A percentile compares a stretch with the other conserved stretches of the same genome.
phyloP scores from a whole-genome alignment of 53 echinoderm and acorn worm species.

The Antedon mediterranea region DNA sequence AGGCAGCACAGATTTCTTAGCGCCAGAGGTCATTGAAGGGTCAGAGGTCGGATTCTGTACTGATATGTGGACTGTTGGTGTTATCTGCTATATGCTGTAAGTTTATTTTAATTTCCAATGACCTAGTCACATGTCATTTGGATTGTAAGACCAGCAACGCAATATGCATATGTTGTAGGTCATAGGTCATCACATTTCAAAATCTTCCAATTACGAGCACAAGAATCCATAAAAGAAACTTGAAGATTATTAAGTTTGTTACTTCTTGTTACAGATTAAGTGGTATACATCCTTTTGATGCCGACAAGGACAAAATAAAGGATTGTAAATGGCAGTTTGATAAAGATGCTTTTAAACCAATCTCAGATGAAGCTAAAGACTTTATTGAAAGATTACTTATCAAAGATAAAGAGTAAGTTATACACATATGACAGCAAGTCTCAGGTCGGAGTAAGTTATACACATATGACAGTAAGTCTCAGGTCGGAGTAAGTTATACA shows the following conservation, averaged over 20 bases:
- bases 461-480: no score
- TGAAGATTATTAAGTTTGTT: no score
- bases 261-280: constrained; percentile 71
- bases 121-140: no score
- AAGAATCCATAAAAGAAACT: no score
- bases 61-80: constrained; percentile 98
- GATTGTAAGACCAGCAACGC: no score
- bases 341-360: constrained; percentile 75
- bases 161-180: no score
- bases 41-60: constrained; percentile 69
- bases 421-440: no score
- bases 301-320: constrained; percentile 59
- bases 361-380: constrained; percentile 88
- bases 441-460: no score
- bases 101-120: constrained; percentile 4
- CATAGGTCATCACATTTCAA: no score
- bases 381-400: constrained; percentile 81
- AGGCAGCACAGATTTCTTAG: constrained; percentile 59
- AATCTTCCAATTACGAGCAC: no score
- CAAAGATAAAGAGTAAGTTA: constrained; percentile 77
- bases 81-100: constrained; percentile 95
- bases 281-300: constrained; percentile 85
- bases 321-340: constrained; percentile 78
- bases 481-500: no score
- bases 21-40: constrained; percentile 66